Evolutionary conservation across 2,113 vertebrate genomes (phyloP), one percentile per base, ranked within the genome.

Genomic region (Tetrax tetrax): DNA sequence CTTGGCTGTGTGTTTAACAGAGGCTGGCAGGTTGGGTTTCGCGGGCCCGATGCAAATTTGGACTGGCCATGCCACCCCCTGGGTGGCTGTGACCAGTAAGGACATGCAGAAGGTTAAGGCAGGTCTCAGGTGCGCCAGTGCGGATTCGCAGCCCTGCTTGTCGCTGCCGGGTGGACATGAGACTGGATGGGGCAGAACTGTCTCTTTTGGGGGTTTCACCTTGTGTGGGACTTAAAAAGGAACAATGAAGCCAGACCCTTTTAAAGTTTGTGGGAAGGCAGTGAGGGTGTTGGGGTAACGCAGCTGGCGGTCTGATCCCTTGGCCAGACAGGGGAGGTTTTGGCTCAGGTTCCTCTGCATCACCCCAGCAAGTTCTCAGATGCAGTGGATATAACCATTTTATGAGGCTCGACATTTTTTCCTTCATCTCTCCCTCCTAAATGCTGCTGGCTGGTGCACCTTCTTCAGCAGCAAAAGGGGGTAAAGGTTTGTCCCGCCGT

Each of bases 81-180:
- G 7, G 0, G 1, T 19, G 45, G 43, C 70, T 47, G 13, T 2
- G 2, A 51, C 43, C 4, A 2, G 10, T 10, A 45, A 14, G 6
- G 3, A 22, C 13, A 9, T 2, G 1, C 2, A 2, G 37, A 45
- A n/a, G 19, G 56, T 12, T 37, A 4, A 14, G 57, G 72, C 64
- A 66, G n/a, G 25, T 77, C 45, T 54, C 27, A 4, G 25, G 7
- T 8, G 17, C 9, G 41, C 41, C 45, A 13, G 25, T 1, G 31
- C 3, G 4, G 68, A 18, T 28, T 31, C 5, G 4, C 2, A 0
- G 28, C 33, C 16, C 28, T 3, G 0, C 43, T 47, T 53, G 33
- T 35, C 45, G 7, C 47, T 68, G 38, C 12, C 1, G 2, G 6
- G 22, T 25, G 50, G 16, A 19, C 38, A 14, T 12, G 45, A 35